These are phyloP conservation scores for Leucoraja erinaceus DNA, from an alignment of 2,113 vertebrate genomes.

Conservation along the genomic window DNA sequence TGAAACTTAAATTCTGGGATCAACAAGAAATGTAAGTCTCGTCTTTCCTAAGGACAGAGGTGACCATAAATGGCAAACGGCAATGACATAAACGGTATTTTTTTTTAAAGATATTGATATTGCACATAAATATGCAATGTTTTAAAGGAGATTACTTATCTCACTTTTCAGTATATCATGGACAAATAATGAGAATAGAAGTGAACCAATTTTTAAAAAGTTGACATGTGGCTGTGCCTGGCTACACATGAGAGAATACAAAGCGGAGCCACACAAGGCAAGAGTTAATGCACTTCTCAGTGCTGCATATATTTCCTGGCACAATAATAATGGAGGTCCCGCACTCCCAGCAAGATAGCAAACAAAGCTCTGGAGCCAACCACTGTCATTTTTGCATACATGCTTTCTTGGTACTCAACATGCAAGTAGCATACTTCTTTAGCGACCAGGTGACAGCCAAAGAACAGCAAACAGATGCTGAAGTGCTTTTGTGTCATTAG, in stretches of 20 bases:
- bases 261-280: no score
- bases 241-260: not conserved
- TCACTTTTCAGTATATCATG: not conserved
- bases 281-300: not conserved
- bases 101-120: no score
- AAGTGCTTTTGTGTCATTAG: not conserved
- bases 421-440: not conserved
- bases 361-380: not conserved
- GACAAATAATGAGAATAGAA: not conserved
- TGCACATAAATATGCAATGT: not conserved
- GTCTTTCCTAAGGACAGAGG: no score
- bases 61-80: no score
- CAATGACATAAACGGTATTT: no score
- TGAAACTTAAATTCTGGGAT: not conserved
- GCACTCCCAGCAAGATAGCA: not conserved
- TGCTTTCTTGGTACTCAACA: not conserved
- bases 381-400: not conserved
- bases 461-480: not conserved
- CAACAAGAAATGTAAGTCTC: not conserved
- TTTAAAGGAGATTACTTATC: not conserved
- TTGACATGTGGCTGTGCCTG: not conserved
- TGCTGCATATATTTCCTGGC: not conserved
- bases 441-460: not conserved
- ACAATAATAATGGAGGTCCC: not conserved
- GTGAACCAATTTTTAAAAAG: not conserved